These are phyloP conservation scores for Poeciliopsis occidentalis DNA, from an alignment of 2,113 vertebrate genomes.

Conservation along the genomic window DNA sequence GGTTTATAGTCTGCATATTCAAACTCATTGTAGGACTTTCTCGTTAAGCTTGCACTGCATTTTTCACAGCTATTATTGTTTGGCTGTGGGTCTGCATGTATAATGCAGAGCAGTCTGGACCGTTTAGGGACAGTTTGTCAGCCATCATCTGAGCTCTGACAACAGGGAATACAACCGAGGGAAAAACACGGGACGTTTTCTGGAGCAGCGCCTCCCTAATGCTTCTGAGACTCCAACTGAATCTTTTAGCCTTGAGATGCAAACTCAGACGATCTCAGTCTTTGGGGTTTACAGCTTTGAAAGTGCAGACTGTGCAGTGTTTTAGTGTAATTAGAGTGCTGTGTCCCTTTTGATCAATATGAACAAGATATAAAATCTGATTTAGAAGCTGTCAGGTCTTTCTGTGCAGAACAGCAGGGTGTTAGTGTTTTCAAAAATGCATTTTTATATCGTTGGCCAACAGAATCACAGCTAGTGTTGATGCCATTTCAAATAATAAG, in stretches of 20 bases:
- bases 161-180: conserved; percentile 12
- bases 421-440: background rate
- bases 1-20: conserved; percentile 2
- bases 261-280: background rate
- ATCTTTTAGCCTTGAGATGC: background rate
- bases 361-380: background rate
- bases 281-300: no score
- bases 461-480: no score
- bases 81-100: conserved; percentile 15
- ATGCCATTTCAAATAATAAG: no score
- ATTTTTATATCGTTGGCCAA: no score
- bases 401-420: background rate
- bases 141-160: conserved; percentile 47
- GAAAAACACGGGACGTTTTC: background rate
- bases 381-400: background rate
- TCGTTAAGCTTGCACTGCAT: conserved; percentile 5
- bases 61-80: conserved; percentile 25
- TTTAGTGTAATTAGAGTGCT: background rate
- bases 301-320: no score
- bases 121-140: conserved; percentile 27
- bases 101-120: conserved; percentile 23
- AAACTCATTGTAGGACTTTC: background rate
- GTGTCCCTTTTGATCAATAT: background rate
- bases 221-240: conserved; percentile 11
- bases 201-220: conserved; percentile 5